Conservation (phyloP, 2,797 vertebrate genomes). For the Emydoidea blandingii region DNA sequence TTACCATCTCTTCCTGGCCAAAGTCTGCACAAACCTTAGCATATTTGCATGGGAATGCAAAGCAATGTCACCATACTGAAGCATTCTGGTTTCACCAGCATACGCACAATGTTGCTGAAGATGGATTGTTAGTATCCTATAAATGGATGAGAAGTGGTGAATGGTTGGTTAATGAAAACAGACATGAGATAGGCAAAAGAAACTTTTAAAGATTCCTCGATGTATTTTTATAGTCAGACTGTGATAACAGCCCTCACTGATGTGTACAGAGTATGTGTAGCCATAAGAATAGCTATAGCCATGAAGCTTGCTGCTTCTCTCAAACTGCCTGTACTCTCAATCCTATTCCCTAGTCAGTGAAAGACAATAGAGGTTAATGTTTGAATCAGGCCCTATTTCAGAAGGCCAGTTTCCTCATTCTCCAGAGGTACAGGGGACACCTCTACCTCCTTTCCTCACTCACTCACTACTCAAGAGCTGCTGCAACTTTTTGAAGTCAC, state of each 20-base stretch:
- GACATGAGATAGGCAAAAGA: neutral
- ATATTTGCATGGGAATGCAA: neutral
- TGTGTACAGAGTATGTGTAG: fast-evolving
- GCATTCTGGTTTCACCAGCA: neutral
- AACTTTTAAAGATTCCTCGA: neutral
- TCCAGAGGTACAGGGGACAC: neutral
- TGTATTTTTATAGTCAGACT: neutral
- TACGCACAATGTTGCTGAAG: fast-evolving
- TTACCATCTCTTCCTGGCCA: neutral
- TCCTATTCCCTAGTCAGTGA: neutral
- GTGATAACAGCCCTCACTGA: neutral
- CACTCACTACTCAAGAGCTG: neutral
- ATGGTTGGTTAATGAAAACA: neutral
- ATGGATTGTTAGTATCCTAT: neutral
- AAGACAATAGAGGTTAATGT: neutral
- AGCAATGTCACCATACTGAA: fast-evolving
- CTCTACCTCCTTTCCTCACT: neutral
- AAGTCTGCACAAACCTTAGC: fast-evolving
- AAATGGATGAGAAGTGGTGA: neutral
- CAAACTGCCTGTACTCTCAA: neutral
- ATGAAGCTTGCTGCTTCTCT: neutral
- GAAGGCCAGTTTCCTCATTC: neutral
- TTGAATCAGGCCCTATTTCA: neutral
- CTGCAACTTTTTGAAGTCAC: neutral
- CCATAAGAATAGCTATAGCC: neutral